Percentiles rank a stretch among this genome's conserved stretches.
Conservation (phyloP, 2,113 vertebrate genomes). For the Onychostoma macrolepis region DNA sequence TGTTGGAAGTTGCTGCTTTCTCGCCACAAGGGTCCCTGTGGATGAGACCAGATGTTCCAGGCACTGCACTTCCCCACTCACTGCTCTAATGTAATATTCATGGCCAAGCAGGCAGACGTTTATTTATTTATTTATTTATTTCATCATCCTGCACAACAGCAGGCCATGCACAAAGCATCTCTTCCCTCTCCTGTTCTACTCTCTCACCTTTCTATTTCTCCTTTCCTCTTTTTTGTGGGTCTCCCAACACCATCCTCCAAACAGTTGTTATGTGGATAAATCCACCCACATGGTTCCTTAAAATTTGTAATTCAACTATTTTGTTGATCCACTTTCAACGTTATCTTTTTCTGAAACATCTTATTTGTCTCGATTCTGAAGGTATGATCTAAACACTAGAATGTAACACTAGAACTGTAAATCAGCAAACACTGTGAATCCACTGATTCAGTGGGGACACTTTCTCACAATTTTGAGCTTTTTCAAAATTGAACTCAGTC, state of each 20-base stretch:
- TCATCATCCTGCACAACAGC: slow-evolving; percentile 77
- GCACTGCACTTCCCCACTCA: slow-evolving; percentile 80
- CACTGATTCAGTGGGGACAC: slow-evolving; percentile 18
- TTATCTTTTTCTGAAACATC: not conserved
- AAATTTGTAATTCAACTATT: not conserved
- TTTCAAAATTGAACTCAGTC: not conserved
- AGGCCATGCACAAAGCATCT: slow-evolving; percentile 62
- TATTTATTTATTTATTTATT: slow-evolving; percentile 78
- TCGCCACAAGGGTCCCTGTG: slow-evolving; percentile 81
- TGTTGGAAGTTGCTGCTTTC: slow-evolving; percentile 78
- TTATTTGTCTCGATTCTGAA: not conserved
- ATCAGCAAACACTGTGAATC: not conserved
- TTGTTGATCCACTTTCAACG: not conserved
- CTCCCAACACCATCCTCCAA: slow-evolving; percentile 1
- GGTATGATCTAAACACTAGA: not conserved
- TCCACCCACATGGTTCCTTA: not conserved
- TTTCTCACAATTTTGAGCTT: not conserved
- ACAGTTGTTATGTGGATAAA: slow-evolving; percentile 12
- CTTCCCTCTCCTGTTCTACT: slow-evolving; percentile 57
- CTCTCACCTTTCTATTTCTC: slow-evolving; percentile 50
- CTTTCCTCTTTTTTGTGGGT: slow-evolving; percentile 19
- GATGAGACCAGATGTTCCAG: slow-evolving; percentile 84
- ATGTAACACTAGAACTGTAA: not conserved
- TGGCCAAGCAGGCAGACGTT: slow-evolving; percentile 78
- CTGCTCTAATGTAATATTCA: slow-evolving; percentile 85